A percentile compares a stretch with the other conserved stretches of the same genome.
Evolutionary conservation across 2,888 invertebrate genomes (phyloP).

Genomic region (Theretra japonica): DNA sequence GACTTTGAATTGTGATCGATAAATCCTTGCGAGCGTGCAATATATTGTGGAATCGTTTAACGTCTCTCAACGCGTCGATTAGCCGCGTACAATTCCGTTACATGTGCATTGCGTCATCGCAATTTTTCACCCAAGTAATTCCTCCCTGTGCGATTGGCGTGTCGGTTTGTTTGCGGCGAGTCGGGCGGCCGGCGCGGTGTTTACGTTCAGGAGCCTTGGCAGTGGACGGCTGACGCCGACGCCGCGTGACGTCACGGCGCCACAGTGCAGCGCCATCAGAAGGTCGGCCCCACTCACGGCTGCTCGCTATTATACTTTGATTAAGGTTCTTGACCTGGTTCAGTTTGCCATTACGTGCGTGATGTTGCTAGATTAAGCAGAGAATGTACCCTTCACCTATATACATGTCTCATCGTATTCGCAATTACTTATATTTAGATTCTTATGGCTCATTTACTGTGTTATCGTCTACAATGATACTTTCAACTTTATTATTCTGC

Average conservation of each 20-base stretch:
- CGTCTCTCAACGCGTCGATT: constrained; percentile 22
- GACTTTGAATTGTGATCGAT: constrained; percentile 17
- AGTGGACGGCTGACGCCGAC: constrained; percentile 64
- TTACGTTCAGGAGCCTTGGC: constrained; percentile 71
- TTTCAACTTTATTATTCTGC: no score
- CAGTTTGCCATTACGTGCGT: constrained; percentile 14
- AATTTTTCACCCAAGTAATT: constrained; percentile 13
- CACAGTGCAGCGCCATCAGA: constrained; percentile 51
- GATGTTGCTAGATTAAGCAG: neutral
- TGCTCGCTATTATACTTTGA: constrained; percentile 18
- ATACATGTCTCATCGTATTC: neutral
- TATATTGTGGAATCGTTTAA: constrained; percentile 23
- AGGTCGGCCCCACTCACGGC: constrained; percentile 40
- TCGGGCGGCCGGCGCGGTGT: constrained; percentile 63
- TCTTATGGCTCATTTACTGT: no score
- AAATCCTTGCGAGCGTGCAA: constrained; percentile 15
- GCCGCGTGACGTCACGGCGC: constrained; percentile 62
- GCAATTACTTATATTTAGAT: neutral
- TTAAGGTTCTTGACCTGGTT: constrained; percentile 30
- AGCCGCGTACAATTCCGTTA: constrained; percentile 23
- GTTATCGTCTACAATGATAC: no score
- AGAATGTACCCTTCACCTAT: neutral
- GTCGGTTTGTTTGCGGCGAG: constrained; percentile 59
- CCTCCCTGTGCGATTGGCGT: constrained; percentile 34
- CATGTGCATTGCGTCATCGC: constrained; percentile 23